Base-by-base conservation (phyloP, 2,888 invertebrate genomes). In the Ypsolopha scabrella region DNA sequence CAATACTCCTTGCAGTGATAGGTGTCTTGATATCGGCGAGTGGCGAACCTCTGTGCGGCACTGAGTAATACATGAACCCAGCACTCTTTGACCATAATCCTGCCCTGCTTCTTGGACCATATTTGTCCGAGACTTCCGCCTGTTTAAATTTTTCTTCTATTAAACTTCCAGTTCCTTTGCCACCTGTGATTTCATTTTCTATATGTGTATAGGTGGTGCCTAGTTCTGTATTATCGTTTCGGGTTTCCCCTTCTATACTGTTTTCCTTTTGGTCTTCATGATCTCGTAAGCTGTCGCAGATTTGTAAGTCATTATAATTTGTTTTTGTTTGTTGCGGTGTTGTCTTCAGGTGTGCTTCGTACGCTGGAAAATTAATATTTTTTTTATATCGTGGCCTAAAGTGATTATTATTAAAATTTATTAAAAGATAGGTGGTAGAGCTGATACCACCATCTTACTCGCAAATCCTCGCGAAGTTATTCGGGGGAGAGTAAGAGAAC, bases 11-110 rank as follows among this genome's bases (percentile, higher is more conserved):
- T n/a, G 90, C 85, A 0, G 95, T 86, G 48, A 95, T 82, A 1
- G 93, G 93, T 0, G 92, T 88, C 62, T 91, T 92, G 55, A 92
- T 90, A 59, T 91, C 91, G 0, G 94, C 95, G 50, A 95, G 83
- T 24, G 91, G 88, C 0, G 95, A 94, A 1, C 96, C 96, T 11
- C 90, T 88, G 75, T 96, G 96, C 0, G 96, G 96, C 7, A 95
- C 95, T 43, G 95, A 94, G 76, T 94, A 95, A 77, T 96, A 95
- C 80, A 96, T 89, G 55, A 93, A 90, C 0, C 90, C 92, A 6
- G 83, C 81, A 7, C 91, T 90, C 35, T 82, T 80, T 0, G 69
- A 60, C 83, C 89, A 91, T 0, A 92, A 71, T 0, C 75, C 58
- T 0, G 88, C 81, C 47, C 86, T 80, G 8, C 9, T 39, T 6